These are phyloP conservation scores for Ramazzottius varieornatus DNA, from an alignment of 2,888 invertebrate species.

Conservation along the genomic window DNA sequence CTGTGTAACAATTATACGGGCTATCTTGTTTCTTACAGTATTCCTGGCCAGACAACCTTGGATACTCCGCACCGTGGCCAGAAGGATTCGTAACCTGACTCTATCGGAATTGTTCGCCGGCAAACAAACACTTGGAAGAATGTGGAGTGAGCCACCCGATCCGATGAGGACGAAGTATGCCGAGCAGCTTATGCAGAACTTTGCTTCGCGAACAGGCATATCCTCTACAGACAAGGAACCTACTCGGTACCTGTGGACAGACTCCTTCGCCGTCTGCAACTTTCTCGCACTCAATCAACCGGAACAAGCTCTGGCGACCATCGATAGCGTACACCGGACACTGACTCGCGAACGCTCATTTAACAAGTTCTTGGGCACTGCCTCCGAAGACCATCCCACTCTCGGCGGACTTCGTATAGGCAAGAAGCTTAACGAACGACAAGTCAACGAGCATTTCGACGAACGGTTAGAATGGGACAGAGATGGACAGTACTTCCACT, in stretches of 20 bases:
- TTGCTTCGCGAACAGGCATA: background rate
- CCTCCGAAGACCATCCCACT: conserved; percentile 6
- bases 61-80: too few species aligned
- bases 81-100: too few species aligned
- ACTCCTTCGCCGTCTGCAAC: conserved; percentile 11
- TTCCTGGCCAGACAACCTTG: too few species aligned
- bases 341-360: conserved; percentile 7
- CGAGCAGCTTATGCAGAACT: background rate
- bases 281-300: conserved; percentile 9
- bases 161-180: too few species aligned
- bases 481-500: conserved; percentile 11
- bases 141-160: too few species aligned
- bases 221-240: background rate
- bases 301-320: conserved; percentile 9
- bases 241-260: conserved; percentile 11
- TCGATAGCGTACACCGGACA: conserved; percentile 9
- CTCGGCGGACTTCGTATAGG: conserved; percentile 9
- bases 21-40: too few species aligned
- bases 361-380: background rate
- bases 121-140: too few species aligned
- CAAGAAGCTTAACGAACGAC: background rate
- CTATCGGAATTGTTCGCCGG: too few species aligned
- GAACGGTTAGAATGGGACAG: conserved; percentile 4
- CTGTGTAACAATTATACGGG: too few species aligned
- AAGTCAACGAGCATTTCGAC: conserved; percentile 3